Conservation (phyloP, 1,140 invertebrate genomes). For the Pararge aegeria region DNA sequence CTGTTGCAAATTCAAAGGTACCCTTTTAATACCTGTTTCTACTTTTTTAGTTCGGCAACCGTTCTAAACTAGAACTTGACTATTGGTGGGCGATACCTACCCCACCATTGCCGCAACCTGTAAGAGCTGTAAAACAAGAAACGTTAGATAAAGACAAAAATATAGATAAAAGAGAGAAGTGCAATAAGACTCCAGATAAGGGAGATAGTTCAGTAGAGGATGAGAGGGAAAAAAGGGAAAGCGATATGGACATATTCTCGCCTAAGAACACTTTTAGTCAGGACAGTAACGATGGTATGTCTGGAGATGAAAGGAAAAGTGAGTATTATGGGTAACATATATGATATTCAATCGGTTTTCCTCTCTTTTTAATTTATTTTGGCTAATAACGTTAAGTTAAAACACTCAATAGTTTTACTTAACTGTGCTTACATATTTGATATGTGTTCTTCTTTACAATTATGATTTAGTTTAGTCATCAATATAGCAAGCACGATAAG, state of each 20-base stretch:
- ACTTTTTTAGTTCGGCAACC: conserved; percentile 84
- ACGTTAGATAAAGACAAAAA: conserved; percentile 34
- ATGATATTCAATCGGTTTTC: no score
- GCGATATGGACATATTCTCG: conserved; percentile 67
- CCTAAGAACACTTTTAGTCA: conserved; percentile 65
- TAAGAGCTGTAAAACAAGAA: conserved; percentile 35
- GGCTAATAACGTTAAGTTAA: no score
- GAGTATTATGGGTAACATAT: conserved; percentile 19
- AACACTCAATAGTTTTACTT: no score
- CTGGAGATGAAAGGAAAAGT: conserved; percentile 70
- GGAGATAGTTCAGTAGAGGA: conserved; percentile 55
- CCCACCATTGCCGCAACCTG: conserved; percentile 50
- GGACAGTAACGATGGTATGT: conserved; percentile 69
- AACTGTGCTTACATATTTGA: no score
- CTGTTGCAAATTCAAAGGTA: no score
- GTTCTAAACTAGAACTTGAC: conserved; percentile 89
- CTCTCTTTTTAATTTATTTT: no score
- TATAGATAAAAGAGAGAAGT: conserved; percentile 40
- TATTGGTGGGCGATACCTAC: conserved; percentile 88
- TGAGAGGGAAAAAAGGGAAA: conserved; percentile 55
- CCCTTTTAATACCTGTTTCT: no score
- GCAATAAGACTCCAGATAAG: conserved; percentile 51
- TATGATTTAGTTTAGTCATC: no score
- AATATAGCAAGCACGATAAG: no score
- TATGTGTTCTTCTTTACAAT: no score